These are phyloP conservation scores for Drepanosiphum platanoidis DNA, from an alignment of 2,888 invertebrate species.

Conservation along the genomic window DNA sequence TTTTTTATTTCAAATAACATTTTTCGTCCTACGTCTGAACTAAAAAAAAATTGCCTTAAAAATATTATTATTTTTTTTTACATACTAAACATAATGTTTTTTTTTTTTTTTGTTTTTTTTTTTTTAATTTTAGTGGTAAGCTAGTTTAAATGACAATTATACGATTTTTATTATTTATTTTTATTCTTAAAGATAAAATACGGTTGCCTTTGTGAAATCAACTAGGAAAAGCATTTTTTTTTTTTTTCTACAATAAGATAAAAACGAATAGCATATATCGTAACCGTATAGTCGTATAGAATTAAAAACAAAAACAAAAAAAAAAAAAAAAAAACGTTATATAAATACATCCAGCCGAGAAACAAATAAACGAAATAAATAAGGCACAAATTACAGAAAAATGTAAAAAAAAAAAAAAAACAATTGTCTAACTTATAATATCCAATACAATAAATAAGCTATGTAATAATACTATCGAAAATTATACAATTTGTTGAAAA, in stretches of 20 bases:
- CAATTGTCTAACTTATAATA: constrained; percentile 51
- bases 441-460: constrained; percentile 51
- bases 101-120: constrained; percentile 23
- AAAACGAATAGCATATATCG: constrained; percentile 48
- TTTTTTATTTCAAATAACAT: constrained; percentile 44
- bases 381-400: constrained; percentile 59
- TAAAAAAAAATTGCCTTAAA: constrained; percentile 54
- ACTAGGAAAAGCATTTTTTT: constrained; percentile 55
- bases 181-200: constrained; percentile 56
- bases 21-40: constrained; percentile 53
- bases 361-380: constrained; percentile 55
- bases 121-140: constrained; percentile 53
- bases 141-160: constrained; percentile 48
- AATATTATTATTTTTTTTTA: constrained; percentile 51
- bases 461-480: constrained; percentile 17
- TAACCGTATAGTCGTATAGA: constrained; percentile 42
- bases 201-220: constrained; percentile 55
- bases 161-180: constrained; percentile 49
- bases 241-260: constrained; percentile 54
- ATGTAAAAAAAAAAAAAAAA: constrained; percentile 39
- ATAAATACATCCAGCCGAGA: constrained; percentile 48
- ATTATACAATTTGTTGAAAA: constrained; percentile 25
- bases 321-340: constrained; percentile 12
- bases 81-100: constrained; percentile 40
- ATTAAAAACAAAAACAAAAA: constrained; percentile 44